Percentiles rank a stretch among this genome's conserved stretches.
phyloP scores from a whole-genome alignment of 92 coral and sea anemone genomes.

The Diadumene lineata region DNA sequence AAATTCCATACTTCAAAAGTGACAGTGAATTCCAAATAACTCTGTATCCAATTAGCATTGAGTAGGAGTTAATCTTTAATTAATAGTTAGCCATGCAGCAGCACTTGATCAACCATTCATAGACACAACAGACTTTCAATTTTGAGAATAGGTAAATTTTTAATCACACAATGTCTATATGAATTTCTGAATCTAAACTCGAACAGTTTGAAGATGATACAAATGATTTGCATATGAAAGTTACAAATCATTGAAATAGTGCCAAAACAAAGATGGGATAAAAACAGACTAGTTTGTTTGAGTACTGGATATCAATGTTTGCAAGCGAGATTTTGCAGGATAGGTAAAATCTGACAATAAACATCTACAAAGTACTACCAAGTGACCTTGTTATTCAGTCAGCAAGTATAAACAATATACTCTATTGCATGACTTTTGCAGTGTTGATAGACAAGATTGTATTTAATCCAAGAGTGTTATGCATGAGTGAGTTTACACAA shows the following conservation, averaged over 20 bases:
- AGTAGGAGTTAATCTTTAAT: slow-evolving; percentile 60
- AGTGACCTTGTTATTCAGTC: slow-evolving; percentile 2
- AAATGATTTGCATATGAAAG: no score
- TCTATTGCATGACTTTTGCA: slow-evolving; percentile 21
- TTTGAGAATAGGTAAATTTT: slow-evolving; percentile 5
- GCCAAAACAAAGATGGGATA: slow-evolving; percentile 5
- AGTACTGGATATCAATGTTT: slow-evolving; percentile 4
- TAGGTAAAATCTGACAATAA: not conserved
- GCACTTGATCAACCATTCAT: slow-evolving; percentile 7
- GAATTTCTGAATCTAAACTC: no score
- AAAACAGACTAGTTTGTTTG: slow-evolving; percentile 8
- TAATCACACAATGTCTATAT: not conserved
- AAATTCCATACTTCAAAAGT: slow-evolving; percentile 54
- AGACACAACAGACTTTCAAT: slow-evolving; percentile 3
- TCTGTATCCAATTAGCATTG: slow-evolving; percentile 61
- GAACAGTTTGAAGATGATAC: slow-evolving; percentile 8
- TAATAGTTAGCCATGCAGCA: slow-evolving; percentile 13
- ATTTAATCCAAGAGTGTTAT: slow-evolving; percentile 15
- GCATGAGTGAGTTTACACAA: slow-evolving; percentile 28
- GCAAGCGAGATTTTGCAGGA: slow-evolving; percentile 3
- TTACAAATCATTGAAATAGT: not conserved
- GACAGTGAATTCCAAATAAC: slow-evolving; percentile 68
- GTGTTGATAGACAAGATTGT: slow-evolving; percentile 31
- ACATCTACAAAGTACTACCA: not conserved
- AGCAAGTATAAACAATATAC: not conserved